phyloP scores from a whole-genome alignment of 2,888 invertebrate species.

The Thalpophila matura region DNA sequence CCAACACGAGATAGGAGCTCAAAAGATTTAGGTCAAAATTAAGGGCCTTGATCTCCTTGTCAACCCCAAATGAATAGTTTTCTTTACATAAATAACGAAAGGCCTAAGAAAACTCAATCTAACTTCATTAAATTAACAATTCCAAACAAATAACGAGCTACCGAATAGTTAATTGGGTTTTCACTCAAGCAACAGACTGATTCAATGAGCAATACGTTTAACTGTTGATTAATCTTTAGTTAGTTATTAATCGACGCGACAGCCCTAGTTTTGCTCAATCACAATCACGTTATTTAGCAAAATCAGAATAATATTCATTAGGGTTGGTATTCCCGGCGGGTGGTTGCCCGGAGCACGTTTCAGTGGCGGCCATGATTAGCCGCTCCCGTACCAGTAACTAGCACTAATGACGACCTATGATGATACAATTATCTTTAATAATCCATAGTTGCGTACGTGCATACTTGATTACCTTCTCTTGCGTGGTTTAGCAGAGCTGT shows the following conservation, averaged over 20 bases:
- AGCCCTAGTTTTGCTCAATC: conserved; percentile 43
- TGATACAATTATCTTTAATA: conserved; percentile 53
- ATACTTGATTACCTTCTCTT: conserved; percentile 28
- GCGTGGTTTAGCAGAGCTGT: neutral
- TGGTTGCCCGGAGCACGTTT: conserved; percentile 52
- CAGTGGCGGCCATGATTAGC: conserved; percentile 51
- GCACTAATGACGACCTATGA: conserved; percentile 55
- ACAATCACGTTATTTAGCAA: conserved; percentile 39
- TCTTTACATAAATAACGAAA: conserved; percentile 40
- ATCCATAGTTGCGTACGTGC: conserved; percentile 22
- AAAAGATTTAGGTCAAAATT: neutral
- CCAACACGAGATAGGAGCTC: no score
- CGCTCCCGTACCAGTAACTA: conserved; percentile 44
- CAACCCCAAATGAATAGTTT: conserved; percentile 23
- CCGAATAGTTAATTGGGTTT: conserved; percentile 49
- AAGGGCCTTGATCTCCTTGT: neutral
- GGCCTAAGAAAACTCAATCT: conserved; percentile 48
- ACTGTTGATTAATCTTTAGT: conserved; percentile 44
- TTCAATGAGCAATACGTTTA: conserved; percentile 47
- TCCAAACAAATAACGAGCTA: conserved; percentile 51
- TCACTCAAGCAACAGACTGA: conserved; percentile 33
- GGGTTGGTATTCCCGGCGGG: conserved; percentile 42
- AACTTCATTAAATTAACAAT: conserved; percentile 58
- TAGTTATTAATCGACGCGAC: conserved; percentile 11
- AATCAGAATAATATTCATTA: conserved; percentile 57